phyloP scores from a whole-genome alignment of 2,888 invertebrate species.

The Ectropis crepuscularia region DNA sequence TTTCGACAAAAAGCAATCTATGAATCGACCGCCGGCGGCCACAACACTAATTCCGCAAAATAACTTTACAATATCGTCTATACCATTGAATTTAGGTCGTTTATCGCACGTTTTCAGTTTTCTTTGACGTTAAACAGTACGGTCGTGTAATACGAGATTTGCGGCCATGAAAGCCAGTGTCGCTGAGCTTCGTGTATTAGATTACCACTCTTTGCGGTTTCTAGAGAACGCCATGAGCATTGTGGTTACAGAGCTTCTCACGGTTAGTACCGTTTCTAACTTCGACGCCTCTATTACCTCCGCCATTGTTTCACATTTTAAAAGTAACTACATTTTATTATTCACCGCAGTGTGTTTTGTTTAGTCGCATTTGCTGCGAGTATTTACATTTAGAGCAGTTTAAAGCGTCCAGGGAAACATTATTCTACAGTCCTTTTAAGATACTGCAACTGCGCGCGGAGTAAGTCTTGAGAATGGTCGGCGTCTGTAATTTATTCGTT shows the following conservation, averaged over 20 bases:
- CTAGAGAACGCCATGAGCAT: slow-evolving; percentile 75
- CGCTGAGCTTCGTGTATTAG: slow-evolving; percentile 83
- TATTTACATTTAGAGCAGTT: slow-evolving; percentile 38
- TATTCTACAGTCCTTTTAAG: slow-evolving; percentile 66
- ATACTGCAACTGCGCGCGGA: slow-evolving; percentile 68
- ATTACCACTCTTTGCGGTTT: slow-evolving; percentile 82
- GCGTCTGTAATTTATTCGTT: slow-evolving; percentile 80
- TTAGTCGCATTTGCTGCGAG: slow-evolving; percentile 29
- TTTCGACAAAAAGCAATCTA: slow-evolving; percentile 79
- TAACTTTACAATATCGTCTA: slow-evolving; percentile 49
- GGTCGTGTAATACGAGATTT: slow-evolving; percentile 76
- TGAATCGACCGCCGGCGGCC: slow-evolving; percentile 68
- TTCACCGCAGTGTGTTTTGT: slow-evolving; percentile 10
- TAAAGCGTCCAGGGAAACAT: slow-evolving; percentile 55
- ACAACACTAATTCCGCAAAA: slow-evolving; percentile 49
- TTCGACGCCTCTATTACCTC: slow-evolving; percentile 60
- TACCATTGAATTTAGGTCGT: slow-evolving; percentile 49
- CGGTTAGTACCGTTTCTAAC: slow-evolving; percentile 63
- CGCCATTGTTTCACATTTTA: slow-evolving; percentile 52
- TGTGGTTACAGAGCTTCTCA: slow-evolving; percentile 79
- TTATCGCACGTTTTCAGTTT: slow-evolving; percentile 48
- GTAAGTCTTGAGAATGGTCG: slow-evolving; percentile 63
- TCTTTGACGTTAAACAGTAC: slow-evolving; percentile 43
- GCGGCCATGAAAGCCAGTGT: slow-evolving; percentile 80
- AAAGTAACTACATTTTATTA: slow-evolving; percentile 43